phyloP scores from a whole-genome alignment of 1,140 invertebrate genomes.

The Meloidogyne floridensis region DNA sequence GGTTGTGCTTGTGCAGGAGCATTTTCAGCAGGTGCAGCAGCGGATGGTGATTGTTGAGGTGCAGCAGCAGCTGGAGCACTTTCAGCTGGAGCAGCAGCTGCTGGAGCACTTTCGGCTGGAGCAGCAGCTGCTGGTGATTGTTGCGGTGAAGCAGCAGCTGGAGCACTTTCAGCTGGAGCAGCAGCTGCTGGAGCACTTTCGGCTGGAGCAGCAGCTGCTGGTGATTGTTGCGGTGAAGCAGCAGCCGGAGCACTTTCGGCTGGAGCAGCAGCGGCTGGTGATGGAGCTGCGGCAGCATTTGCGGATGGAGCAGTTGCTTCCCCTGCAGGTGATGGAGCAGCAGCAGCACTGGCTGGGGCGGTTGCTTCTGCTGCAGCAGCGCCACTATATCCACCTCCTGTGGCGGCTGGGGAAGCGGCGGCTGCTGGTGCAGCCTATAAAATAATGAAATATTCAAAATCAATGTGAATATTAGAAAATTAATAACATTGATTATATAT shows the following conservation, averaged over 20 bases:
- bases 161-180: background rate
- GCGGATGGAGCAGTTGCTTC: background rate
- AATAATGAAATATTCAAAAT: background rate
- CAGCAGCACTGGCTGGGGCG: conserved; percentile 10
- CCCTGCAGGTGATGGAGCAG: too few relatives aligned
- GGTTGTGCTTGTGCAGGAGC: background rate
- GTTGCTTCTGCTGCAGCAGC: background rate
- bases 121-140: conserved; percentile 1
- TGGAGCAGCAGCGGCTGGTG: conserved; percentile 17
- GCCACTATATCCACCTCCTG: too few relatives aligned
- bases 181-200: too few relatives aligned
- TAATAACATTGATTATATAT: background rate
- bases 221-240: background rate
- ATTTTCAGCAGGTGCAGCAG: background rate
- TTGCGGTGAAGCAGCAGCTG: conserved; percentile 9
- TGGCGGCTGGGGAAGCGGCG: background rate
- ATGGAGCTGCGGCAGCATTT: too few relatives aligned
- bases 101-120: background rate
- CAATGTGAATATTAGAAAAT: background rate
- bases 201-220: conserved; percentile 12
- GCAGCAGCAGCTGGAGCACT: background rate
- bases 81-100: background rate
- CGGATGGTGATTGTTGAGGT: conserved; percentile 19
- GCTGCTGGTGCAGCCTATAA: background rate
- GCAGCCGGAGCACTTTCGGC: background rate